Conservation (phyloP, 2,888 invertebrate genomes). For the Aelia acuminata region DNA sequence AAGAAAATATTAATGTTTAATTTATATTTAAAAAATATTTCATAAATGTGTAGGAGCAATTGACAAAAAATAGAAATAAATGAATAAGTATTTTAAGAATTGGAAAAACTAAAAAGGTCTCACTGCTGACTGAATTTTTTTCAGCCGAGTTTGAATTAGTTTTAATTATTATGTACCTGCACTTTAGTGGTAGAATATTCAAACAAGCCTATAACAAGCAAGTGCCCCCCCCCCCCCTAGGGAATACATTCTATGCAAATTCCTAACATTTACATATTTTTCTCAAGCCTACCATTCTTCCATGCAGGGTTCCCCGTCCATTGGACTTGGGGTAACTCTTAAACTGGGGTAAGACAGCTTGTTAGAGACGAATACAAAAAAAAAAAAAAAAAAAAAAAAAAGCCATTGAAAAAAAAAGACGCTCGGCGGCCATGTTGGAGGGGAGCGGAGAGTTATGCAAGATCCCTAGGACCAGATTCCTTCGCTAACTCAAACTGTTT, state of each 20-base stretch:
- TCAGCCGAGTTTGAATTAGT: not conserved
- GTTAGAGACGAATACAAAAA: no score
- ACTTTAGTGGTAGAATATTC: not conserved
- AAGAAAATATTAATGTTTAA: no score
- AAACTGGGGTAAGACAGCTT: slow-evolving; percentile 20
- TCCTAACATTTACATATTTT: not conserved
- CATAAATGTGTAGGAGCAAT: no score
- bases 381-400: slow-evolving; percentile 7
- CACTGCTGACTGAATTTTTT: no score
- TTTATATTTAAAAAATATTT: no score
- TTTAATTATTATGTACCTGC: not conserved
- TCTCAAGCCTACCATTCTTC: not conserved
- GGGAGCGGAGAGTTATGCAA: not conserved
- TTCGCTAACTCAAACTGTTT: not conserved
- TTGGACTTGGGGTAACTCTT: not conserved
- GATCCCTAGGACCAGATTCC: not conserved
- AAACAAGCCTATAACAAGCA: not conserved
- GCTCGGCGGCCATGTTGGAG: slow-evolving; percentile 2
- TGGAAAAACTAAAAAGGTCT: no score
- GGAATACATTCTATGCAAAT: not conserved
- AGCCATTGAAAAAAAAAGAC: not conserved
- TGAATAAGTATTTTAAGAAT: no score
- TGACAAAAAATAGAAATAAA: no score
- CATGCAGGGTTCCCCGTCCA: not conserved
- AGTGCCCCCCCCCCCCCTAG: not conserved